Evolutionary conservation across 2,888 invertebrate genomes (phyloP), one percentile per base, ranked within the genome.

Genomic region (Cepaea hortensis): DNA sequence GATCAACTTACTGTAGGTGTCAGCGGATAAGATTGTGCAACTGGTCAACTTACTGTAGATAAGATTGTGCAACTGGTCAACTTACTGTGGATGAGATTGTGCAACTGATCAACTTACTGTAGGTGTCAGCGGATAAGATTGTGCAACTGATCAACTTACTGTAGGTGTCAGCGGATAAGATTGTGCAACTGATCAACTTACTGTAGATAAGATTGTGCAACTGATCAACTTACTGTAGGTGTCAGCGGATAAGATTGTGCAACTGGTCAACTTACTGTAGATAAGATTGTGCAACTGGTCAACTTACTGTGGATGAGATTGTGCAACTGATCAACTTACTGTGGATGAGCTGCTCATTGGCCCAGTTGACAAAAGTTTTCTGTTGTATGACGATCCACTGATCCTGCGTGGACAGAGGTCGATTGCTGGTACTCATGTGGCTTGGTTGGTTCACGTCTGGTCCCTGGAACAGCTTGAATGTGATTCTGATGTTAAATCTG

Each of bases 311-410:
- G 35, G 13, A 48, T 18, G 48, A 20, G 15, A 35, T 35, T 35
- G 35, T 35, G 35, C 18, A 18, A 76, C 6, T n/a, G 35, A n/a
- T n/a, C 5, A 15, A 83, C 86, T 79, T 46, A 86, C 91, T 90
- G 3, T 91, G 89, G 83, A 92, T 91, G 79, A 95, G 91, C 88
- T 95, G 95, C 88, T 99, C 98, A 95, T 99, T 99, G 92, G 98
- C 97, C 99, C 99, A 99, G 95, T 99, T 99, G 91, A 97, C 96
- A 92, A 99, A 99, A 72, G 99, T 99, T 94, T 93, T 94, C 81
- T 98, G 90, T 88, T 94, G 94, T 50, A 94, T 93, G 11, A 87
- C 87, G 9, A 98, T 97, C 98, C 98, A 98, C 77, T 91, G 90
- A 80, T 90, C 91, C 61, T 91, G 88, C 0, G 23, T 5, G 13